Conservation (phyloP, 1,140 invertebrate genomes). For the Pseudomyrmex flavicornis region DNA sequence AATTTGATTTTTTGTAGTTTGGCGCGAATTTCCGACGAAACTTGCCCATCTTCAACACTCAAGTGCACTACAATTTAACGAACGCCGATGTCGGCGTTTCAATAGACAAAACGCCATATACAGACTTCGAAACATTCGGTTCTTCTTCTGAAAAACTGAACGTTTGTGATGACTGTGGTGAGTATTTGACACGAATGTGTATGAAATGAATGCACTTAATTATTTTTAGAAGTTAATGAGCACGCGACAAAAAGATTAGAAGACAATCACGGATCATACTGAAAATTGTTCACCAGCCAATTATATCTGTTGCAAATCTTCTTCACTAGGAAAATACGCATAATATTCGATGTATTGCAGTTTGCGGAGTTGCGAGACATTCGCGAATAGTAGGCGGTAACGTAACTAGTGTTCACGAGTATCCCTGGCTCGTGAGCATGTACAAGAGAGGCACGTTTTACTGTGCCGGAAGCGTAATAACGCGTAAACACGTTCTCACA, state of each 20-base stretch:
- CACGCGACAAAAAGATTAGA: not conserved
- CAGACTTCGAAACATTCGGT: conserved; percentile 74
- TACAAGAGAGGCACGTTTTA: conserved; percentile 89
- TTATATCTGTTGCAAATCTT: too few relatives aligned
- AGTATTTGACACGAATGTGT: conserved; percentile 51
- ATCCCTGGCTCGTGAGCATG: conserved; percentile 91
- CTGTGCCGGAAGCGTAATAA: conserved; percentile 90
- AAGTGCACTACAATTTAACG: conserved; percentile 74
- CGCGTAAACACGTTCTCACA: conserved; percentile 86
- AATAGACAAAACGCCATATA: conserved; percentile 74
- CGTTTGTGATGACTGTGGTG: conserved; percentile 81
- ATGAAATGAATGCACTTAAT: conserved; percentile 11
- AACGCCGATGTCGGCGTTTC: conserved; percentile 64
- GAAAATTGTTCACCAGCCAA: too few relatives aligned
- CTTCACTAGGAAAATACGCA: too few relatives aligned
- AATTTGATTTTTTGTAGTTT: conserved; percentile 1
- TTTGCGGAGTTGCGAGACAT: conserved; percentile 89
- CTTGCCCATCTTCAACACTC: conserved; percentile 69
- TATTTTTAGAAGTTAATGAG: not conserved
- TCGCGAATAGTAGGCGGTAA: conserved; percentile 91
- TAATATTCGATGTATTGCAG: conserved; percentile 78
- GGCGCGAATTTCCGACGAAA: conserved; percentile 58
- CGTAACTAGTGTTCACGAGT: conserved; percentile 88
- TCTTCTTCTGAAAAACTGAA: conserved; percentile 72
- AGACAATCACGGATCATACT: too few relatives aligned